These are phyloP conservation scores for Camponotus fellah DNA, from an alignment of 2,888 invertebrate species.

Conservation along the genomic window DNA sequence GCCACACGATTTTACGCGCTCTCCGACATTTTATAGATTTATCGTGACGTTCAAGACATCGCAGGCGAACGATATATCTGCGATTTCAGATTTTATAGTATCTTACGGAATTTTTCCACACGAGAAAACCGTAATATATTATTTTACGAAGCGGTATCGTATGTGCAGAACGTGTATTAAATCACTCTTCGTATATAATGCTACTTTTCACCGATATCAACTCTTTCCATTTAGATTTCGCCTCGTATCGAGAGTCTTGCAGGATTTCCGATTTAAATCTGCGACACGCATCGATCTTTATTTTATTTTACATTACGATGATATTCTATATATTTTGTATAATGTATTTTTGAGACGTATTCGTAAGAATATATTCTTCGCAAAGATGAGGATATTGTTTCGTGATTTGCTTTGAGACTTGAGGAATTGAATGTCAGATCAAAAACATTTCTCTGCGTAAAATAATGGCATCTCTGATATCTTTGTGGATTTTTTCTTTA, in stretches of 20 bases:
- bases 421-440: neutral
- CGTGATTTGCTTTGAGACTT: neutral
- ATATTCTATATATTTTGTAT: neutral
- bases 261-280: neutral
- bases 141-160: neutral
- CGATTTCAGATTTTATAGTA: conserved; percentile 11
- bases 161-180: conserved; percentile 29
- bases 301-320: neutral
- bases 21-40: conserved; percentile 10
- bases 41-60: neutral
- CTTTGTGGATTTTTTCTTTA: neutral
- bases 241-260: neutral
- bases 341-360: neutral
- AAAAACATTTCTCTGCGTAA: neutral
- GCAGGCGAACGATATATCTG: neutral
- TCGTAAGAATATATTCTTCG: neutral
- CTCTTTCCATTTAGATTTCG: conserved; percentile 8
- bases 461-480: neutral
- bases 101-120: neutral
- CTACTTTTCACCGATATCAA: neutral
- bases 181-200: conserved; percentile 12
- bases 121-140: conserved; percentile 14
- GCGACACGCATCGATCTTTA: conserved; percentile 5
- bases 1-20: neutral
- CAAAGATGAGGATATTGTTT: neutral